These are phyloP conservation scores for Mizuhopecten yessoensis DNA, from an alignment of 1,140 invertebrate species.

Conservation along the genomic window DNA sequence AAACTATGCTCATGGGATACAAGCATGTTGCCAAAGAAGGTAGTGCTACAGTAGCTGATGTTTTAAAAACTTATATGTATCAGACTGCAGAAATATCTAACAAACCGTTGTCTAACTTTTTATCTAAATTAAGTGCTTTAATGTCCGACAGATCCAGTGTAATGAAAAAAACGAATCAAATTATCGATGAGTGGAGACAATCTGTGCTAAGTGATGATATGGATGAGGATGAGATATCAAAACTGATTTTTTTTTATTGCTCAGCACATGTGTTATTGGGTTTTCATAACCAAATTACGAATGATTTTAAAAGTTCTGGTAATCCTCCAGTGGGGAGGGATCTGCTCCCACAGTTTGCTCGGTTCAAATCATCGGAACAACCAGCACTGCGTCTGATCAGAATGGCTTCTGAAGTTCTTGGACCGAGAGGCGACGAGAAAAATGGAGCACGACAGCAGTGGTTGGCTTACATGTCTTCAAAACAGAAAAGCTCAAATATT, in stretches of 20 bases:
- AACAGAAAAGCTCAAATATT: constrained; percentile 48
- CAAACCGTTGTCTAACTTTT: not conserved
- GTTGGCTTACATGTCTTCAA: constrained; percentile 44
- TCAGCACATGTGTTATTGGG: constrained; percentile 36
- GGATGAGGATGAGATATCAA: not conserved
- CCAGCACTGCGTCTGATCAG: constrained; percentile 48
- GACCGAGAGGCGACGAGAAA: constrained; percentile 60
- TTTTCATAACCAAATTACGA: constrained; percentile 33
- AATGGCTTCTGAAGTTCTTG: constrained; percentile 47
- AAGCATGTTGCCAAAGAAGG: constrained; percentile 28
- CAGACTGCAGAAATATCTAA: not conserved
- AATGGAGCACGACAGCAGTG: constrained; percentile 57
- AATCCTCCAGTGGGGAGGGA: not conserved
- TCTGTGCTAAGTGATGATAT: too few relatives aligned
- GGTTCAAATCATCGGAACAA: constrained; percentile 47
- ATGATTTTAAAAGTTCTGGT: not conserved
- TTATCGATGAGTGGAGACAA: constrained; percentile 45
- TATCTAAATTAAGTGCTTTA: not conserved
- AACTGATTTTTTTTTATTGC: constrained; percentile 42
- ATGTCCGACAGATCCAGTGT: constrained; percentile 44
- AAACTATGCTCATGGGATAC: not conserved
- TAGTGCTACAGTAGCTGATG: not conserved
- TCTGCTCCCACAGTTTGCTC: not conserved
- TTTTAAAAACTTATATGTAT: not conserved
- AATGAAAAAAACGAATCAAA: constrained; percentile 35